Evolutionary conservation across 2,113 vertebrate species (phyloP), one percentile per base, ranked within the genome.

Genomic region (Oreochromis spilurus): DNA sequence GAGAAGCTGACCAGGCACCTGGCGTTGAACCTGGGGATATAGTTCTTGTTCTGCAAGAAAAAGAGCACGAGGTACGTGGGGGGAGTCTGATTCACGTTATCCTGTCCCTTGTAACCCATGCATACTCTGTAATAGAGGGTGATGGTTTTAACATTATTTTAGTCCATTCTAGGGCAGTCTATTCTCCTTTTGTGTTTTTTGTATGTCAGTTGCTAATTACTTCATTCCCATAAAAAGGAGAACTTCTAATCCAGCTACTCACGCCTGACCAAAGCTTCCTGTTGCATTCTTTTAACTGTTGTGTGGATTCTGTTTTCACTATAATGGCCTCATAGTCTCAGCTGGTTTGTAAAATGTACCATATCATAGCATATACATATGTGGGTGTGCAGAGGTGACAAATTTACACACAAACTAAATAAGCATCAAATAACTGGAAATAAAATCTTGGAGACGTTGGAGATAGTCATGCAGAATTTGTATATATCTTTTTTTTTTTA

Each of bases 1-100:
- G 99, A 83, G 99, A 99, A 95, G 99, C 98, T 12, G 99, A 99
- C 95, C 99, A 99, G 84, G 97, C 99, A 26, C 99, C 99, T 6
- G 97, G 97, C 3, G 97, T 99, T 13, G 99, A 99, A 88, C 98
- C 98, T 5, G 99, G 99, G 0, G 99, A 99, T 87, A 99, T 99
- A 77, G 97, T 99, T 34, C 97, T 99, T 78, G 95, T 99, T 83
- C 96, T 99, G 83, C 99, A 99, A 90, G 98, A 99, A 91, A 99
- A 99, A 75, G 98, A 99, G 29, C 95, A 99, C 29, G 98, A 99
- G 98, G 99, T 99, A 96, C 2, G 85, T 72, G 10, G 4, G 4
- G 52, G 55, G 11, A 8, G 10, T 45, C 13, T 26, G 4, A n/a
- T 72, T 34, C 3, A 17, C 55, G 2, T 52, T 36, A n/a, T 54